Evolutionary conservation across 2,113 vertebrate genomes (phyloP).

Genomic region (Enhydra lutris): DNA sequence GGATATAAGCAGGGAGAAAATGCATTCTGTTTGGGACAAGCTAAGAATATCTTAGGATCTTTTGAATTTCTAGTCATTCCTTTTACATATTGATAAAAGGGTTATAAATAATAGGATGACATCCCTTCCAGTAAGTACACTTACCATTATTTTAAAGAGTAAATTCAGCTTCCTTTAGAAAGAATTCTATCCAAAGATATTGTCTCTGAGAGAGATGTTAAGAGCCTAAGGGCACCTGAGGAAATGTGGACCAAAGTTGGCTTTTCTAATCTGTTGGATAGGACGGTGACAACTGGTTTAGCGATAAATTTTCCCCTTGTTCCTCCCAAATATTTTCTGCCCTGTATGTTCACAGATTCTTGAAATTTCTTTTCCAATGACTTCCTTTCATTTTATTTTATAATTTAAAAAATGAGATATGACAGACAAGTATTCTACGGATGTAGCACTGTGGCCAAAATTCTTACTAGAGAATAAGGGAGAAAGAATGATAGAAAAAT

Average conservation of each 20-base stretch:
- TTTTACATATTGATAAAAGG: not conserved
- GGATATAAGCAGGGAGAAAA: slow-evolving; percentile 18
- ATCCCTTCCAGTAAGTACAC: slow-evolving; percentile 54
- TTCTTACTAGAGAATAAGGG: not conserved
- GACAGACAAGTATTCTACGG: not conserved
- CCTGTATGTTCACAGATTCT: not conserved
- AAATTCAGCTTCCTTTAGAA: slow-evolving; percentile 53
- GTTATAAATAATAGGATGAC: slow-evolving; percentile 9
- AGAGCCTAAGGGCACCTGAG: not conserved
- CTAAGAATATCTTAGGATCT: slow-evolving; percentile 40
- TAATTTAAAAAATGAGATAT: not conserved
- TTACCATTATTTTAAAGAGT: slow-evolving; percentile 34
- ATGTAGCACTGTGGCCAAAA: not conserved
- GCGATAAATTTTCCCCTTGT: not conserved
- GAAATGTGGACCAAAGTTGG: not conserved
- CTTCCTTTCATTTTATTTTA: not conserved
- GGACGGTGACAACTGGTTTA: not conserved
- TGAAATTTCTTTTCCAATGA: not conserved
- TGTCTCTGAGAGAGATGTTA: not conserved
- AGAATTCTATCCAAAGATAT: not conserved
- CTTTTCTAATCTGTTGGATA: not conserved
- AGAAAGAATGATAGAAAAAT: not conserved
- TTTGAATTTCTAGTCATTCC: slow-evolving; percentile 21
- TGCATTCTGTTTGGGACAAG: not conserved
- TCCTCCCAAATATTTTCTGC: not conserved